Percentiles rank a stretch among this genome's conserved stretches.
These are phyloP conservation scores for Crenichthys baileyi DNA, from an alignment of 2,797 vertebrate genomes.

Conservation along the genomic window DNA sequence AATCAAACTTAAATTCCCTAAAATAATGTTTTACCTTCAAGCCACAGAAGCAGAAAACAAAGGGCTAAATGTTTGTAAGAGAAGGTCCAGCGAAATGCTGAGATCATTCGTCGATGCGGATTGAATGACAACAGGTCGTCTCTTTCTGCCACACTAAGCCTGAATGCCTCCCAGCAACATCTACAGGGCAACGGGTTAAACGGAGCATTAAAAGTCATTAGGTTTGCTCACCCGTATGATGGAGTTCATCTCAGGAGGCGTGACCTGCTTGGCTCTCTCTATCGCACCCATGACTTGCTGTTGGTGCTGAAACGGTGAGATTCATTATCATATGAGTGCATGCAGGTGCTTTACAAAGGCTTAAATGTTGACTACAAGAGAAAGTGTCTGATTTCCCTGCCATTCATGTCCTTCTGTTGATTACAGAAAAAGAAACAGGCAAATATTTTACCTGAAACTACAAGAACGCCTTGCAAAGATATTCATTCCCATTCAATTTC, in stretches of 20 bases:
- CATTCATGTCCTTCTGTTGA: not conserved
- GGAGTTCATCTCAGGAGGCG: slow-evolving; percentile 97
- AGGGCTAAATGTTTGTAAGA: not conserved
- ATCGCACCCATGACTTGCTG: slow-evolving; percentile 93
- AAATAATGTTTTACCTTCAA: not conserved
- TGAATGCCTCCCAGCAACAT: slow-evolving; percentile 3
- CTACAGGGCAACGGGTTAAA: not conserved
- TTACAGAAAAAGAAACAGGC: not conserved
- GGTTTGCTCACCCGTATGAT: slow-evolving; percentile 83
- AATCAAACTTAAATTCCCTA: not conserved
- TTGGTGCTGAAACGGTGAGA: slow-evolving; percentile 67
- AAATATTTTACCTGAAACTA: not conserved
- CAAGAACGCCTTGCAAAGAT: not conserved
- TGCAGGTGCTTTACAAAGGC: not conserved
- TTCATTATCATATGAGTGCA: not conserved
- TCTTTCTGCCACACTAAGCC: not conserved
- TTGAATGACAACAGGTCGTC: not conserved
- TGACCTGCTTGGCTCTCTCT: slow-evolving; percentile 97
- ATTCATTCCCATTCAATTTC: not conserved
- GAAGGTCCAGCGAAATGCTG: not conserved
- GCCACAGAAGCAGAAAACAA: not conserved
- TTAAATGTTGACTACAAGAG: not conserved
- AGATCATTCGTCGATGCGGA: not conserved
- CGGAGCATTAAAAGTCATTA: too few species aligned
- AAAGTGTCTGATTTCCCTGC: not conserved